These are phyloP conservation scores for Caprella mutica DNA, from an alignment of 2,888 invertebrate genomes.

Conservation along the genomic window DNA sequence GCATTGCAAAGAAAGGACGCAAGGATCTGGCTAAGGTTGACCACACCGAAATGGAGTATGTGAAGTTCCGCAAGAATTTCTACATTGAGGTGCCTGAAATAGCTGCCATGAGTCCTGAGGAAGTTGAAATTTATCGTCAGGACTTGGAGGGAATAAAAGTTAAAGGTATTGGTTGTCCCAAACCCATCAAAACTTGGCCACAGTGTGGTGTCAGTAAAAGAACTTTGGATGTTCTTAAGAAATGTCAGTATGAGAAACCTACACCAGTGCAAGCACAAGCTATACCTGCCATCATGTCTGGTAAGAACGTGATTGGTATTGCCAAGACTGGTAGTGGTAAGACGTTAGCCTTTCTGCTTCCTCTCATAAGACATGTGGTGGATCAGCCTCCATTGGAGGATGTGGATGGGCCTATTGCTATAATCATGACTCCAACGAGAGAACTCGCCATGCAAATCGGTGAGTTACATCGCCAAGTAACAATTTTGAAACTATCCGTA, in stretches of 20 bases:
- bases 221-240: constrained; percentile 82
- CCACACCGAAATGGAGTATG: constrained; percentile 73
- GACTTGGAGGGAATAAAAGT: constrained; percentile 92
- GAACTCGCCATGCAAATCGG: constrained; percentile 99
- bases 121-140: constrained; percentile 62
- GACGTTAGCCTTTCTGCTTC: constrained; percentile 91
- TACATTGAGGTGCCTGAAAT: constrained; percentile 96
- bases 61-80: constrained; percentile 83
- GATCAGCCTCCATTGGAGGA: constrained; percentile 91
- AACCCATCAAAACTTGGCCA: constrained; percentile 88
- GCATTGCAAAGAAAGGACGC: constrained; percentile 28
- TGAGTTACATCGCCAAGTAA: background rate
- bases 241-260: constrained; percentile 84
- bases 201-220: constrained; percentile 96
- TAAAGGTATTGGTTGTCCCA: constrained; percentile 92
- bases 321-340: constrained; percentile 99
- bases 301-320: constrained; percentile 90
- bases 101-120: constrained; percentile 74
- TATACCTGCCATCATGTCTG: constrained; percentile 89
- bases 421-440: constrained; percentile 96
- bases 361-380: constrained; percentile 92
- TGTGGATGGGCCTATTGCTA: constrained; percentile 87
- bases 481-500: no score
- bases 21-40: constrained; percentile 86
- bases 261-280: constrained; percentile 97